phyloP scores from a whole-genome alignment of 2,113 vertebrate genomes.

The Sarotherodon lohbergeri region DNA sequence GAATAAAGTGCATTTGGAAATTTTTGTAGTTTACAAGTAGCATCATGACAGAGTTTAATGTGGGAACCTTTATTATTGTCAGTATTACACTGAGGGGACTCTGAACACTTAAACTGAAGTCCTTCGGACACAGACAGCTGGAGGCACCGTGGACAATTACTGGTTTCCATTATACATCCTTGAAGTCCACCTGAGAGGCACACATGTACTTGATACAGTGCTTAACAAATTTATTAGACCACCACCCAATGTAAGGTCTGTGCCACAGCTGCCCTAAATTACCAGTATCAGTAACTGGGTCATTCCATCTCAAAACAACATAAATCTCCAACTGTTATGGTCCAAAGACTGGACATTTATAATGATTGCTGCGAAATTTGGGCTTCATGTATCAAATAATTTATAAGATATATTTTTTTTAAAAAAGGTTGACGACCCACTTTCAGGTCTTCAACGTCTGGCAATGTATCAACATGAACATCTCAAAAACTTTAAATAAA shows the following conservation, averaged over 20 bases:
- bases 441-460: background rate
- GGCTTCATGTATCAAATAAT: background rate
- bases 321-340: background rate
- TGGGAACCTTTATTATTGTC: background rate
- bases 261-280: background rate
- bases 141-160: background rate
- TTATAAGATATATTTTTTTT: background rate
- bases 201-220: background rate
- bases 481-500: background rate
- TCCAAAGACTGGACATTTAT: background rate
- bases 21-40: background rate
- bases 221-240: background rate
- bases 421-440: background rate
- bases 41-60: background rate
- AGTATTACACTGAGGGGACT: rapidly evolving
- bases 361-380: background rate
- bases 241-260: background rate
- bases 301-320: background rate
- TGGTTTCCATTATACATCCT: background rate
- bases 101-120: background rate
- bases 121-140: background rate
- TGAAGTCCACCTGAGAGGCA: background rate
- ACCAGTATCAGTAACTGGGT: background rate
- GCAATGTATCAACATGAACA: background rate
- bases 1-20: background rate